Conservation (phyloP, 35 echinoderm and acorn worm species). For the Anneissia japonica region DNA sequence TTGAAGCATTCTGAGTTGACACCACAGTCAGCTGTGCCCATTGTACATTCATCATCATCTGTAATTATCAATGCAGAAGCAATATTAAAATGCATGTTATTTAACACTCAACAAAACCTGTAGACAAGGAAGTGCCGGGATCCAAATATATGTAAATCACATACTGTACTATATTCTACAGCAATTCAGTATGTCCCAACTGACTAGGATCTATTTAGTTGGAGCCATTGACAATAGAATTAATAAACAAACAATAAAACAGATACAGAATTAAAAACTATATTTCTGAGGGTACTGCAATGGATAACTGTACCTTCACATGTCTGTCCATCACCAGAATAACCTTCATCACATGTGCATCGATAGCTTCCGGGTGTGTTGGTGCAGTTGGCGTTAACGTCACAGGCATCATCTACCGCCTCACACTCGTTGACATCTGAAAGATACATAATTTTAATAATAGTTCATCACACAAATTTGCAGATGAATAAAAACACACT, state of each 20-base stretch:
- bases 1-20: constrained; percentile 14
- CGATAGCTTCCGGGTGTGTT: constrained; percentile 55
- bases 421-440: constrained; percentile 58
- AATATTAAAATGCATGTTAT: not conserved
- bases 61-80: too few species aligned
- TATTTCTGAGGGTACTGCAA: not conserved
- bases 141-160: not conserved
- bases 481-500: not conserved
- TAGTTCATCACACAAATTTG: not conserved
- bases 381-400: constrained; percentile 44
- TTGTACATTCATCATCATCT: constrained; percentile 23
- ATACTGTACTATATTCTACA: not conserved
- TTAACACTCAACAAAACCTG: not conserved
- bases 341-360: constrained; percentile 42
- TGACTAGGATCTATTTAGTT: not conserved
- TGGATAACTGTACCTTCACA: constrained; percentile 38
- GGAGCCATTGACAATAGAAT: not conserved
- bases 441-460: not conserved
- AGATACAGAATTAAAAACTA: not conserved
- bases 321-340: constrained; percentile 34
- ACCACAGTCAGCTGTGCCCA: not conserved
- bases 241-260: not conserved
- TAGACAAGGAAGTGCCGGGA: not conserved
- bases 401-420: constrained; percentile 11
- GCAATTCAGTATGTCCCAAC: not conserved